Evolutionary conservation across 2,113 vertebrate genomes (phyloP).

Genomic region (Craseonycteris thonglongyai): DNA sequence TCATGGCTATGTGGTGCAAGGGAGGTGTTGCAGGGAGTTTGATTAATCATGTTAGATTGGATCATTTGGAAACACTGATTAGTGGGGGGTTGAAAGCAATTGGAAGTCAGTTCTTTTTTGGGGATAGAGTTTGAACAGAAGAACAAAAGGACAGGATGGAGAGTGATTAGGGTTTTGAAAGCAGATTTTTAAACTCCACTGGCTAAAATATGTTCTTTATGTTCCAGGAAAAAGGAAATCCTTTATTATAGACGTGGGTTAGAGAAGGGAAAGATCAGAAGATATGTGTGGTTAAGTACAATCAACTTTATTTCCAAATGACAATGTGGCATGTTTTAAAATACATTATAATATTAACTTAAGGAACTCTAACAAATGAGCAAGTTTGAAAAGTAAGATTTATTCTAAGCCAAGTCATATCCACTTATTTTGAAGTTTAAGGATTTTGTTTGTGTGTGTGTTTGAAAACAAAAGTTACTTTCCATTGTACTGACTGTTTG

Average conservation of each 20-base stretch:
- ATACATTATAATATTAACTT: not conserved
- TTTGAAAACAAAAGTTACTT: constrained; percentile 7
- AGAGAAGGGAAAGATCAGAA: not conserved
- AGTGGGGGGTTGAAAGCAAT: not conserved
- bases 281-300: not conserved
- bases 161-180: not conserved
- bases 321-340: not conserved
- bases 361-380: not conserved
- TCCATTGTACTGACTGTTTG: not conserved
- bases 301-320: not conserved
- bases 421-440: constrained; percentile 6
- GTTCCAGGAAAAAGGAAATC: constrained; percentile 19
- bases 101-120: not conserved
- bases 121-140: not conserved
- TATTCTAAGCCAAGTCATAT: constrained; percentile 7
- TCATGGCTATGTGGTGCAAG: not conserved
- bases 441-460: not conserved
- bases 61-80: not conserved
- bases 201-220: not conserved
- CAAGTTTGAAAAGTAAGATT: constrained; percentile 7
- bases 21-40: not conserved
- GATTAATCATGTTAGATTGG: not conserved
- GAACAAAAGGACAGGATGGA: not conserved
- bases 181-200: not conserved
- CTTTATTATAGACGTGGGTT: not conserved